phyloP scores from a whole-genome alignment of 2,113 vertebrate species.

The Ciconia stormi region DNA sequence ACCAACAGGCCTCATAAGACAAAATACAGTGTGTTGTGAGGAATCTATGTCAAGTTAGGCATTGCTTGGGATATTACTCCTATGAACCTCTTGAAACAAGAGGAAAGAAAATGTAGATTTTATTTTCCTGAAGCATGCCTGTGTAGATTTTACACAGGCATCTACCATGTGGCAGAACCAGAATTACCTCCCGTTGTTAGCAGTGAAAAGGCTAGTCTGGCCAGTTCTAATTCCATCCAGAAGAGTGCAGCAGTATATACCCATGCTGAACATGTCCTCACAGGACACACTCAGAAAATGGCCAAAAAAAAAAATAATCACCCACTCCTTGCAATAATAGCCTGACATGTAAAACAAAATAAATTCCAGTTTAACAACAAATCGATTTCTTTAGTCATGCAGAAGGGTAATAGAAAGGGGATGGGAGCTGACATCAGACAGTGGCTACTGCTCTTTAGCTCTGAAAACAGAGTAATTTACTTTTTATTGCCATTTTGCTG shows the following conservation, averaged over 20 bases:
- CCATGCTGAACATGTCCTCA: background rate
- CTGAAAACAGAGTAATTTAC: background rate
- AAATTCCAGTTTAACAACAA: background rate
- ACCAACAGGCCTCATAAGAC: background rate
- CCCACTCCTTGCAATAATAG: background rate
- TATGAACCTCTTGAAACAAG: background rate
- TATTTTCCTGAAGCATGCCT: background rate
- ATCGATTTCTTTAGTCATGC: background rate
- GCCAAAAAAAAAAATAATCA: background rate
- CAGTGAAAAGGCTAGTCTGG: background rate
- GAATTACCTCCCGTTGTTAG: background rate
- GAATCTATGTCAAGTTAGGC: background rate
- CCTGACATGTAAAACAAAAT: background rate
- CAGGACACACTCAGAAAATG: background rate
- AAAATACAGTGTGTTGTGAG: background rate
- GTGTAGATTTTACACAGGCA: background rate
- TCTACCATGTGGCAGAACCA: background rate
- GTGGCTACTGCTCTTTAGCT: background rate
- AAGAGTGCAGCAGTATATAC: slow-evolving; percentile 30
- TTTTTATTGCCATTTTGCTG: background rate
- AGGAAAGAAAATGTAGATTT: background rate
- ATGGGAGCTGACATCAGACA: background rate
- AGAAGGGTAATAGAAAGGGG: background rate
- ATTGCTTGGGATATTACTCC: background rate
- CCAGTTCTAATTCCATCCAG: slow-evolving; percentile 29